Evolutionary conservation across 2,113 vertebrate genomes (phyloP).

Genomic region (Catharus minimus): DNA sequence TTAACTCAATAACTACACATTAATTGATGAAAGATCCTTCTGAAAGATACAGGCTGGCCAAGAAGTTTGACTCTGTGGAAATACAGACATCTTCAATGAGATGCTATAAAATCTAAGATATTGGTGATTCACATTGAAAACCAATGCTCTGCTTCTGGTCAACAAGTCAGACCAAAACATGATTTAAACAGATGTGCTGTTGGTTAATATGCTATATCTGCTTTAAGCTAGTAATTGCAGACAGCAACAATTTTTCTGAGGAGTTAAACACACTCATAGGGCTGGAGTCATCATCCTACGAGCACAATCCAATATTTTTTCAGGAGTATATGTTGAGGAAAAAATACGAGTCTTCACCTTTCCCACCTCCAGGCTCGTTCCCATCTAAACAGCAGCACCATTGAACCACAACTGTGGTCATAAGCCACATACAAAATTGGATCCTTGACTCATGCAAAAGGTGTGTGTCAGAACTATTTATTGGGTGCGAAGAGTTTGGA

Average conservation of each 20-base stretch:
- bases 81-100: fast-evolving
- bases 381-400: background rate
- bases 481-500: background rate
- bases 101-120: background rate
- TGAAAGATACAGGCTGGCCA: background rate
- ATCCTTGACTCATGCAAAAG: background rate
- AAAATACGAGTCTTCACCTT: background rate
- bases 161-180: background rate
- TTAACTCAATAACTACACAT: background rate
- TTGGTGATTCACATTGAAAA: background rate
- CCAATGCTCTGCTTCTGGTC: background rate
- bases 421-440: background rate
- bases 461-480: background rate
- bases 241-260: background rate
- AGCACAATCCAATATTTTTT: background rate
- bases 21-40: background rate
- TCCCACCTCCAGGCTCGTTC: background rate
- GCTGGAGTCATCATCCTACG: fast-evolving
- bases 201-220: background rate
- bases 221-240: background rate
- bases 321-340: background rate
- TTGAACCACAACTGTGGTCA: fast-evolving
- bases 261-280: background rate
- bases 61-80: background rate
- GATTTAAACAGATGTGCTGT: background rate